Base-by-base conservation (phyloP, 2,888 invertebrate genomes). In the Pristionchus japonicus region DNA sequence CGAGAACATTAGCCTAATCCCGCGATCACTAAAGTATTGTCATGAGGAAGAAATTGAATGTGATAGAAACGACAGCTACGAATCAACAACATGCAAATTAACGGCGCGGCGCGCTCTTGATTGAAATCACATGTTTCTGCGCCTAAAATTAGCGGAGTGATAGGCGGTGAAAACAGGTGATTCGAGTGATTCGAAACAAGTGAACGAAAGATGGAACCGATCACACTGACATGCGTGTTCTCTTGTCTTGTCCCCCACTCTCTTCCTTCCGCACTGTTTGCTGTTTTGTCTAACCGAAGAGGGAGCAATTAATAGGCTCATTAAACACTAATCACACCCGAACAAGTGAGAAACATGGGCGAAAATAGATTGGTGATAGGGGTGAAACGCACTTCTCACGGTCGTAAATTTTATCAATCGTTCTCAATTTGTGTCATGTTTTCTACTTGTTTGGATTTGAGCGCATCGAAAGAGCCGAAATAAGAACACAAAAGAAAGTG, bases 121-220 rank as follows among this genome's bases (percentile, higher is more conserved):
- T 7, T 67, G 64, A 13, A 31, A 67, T 67, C 64, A 67, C 64
- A 67, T 67, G 64, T 67, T 11, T 23, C n/a, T 4, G 31, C 27
- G 37, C 17, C 70, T 70, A 70, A 31, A 70, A 70, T 70, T 70
- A 70, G 70, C 31, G 70, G 31, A 31, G 20, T 37, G 70, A 70
- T 70, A 70, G 37, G 70, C 70, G 70, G 70, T 64, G 57, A 64
- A 37, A 70, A 70, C 70, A 70, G 70, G 70, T 70, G 70, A 70
- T 70, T 70, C 37, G 70, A 34, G 64, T 31, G 64, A 31, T n/a
- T n/a, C n/a, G n/a, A n/a, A n/a, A n/a, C n/a, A n/a, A n/a, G n/a
- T n/a, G n/a, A n/a, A n/a, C n/a, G 31, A 40, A 20, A 20, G 37
- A 70, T 70, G 70, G 70, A 70, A 70, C 70, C 70, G 70, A 57